phyloP scores from a whole-genome alignment of 2,797 vertebrate species.

The Darevskia nairensis region DNA sequence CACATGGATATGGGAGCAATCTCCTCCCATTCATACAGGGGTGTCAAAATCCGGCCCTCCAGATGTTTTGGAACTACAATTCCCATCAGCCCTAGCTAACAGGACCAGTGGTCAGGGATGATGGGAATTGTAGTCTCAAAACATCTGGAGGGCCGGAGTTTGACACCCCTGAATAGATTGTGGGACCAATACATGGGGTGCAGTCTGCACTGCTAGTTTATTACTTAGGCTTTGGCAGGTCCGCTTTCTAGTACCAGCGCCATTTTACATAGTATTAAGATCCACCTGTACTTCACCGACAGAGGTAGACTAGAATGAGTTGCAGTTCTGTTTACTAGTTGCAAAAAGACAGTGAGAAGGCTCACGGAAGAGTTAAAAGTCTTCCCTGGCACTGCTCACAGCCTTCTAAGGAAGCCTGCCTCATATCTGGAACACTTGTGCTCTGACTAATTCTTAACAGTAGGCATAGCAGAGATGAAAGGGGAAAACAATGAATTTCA shows the following conservation, averaged over 20 bases:
- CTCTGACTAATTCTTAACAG: slow-evolving; percentile 16
- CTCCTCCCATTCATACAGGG: no score
- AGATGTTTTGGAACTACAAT: no score
- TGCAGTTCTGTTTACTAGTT: background rate
- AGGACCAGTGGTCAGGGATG: no score
- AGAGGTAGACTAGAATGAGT: background rate
- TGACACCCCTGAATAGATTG: no score
- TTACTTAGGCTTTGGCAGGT: background rate
- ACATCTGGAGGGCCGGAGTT: no score
- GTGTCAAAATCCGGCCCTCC: no score
- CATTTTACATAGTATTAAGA: background rate
- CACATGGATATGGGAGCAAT: background rate
- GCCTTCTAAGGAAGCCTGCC: background rate
- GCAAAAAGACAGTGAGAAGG: background rate
- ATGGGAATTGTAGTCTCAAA: no score
- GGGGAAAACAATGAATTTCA: slow-evolving; percentile 39
- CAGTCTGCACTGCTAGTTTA: background rate
- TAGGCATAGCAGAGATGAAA: slow-evolving; percentile 33
- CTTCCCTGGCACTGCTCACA: background rate
- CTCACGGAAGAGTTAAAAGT: background rate
- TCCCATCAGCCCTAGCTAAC: no score
- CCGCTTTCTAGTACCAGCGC: background rate
- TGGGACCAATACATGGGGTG: background rate
- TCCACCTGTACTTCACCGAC: background rate
- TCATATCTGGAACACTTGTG: background rate